Evolutionary conservation across 2,797 vertebrate genomes (phyloP).

Genomic region (Myiotriccus ornatus): DNA sequence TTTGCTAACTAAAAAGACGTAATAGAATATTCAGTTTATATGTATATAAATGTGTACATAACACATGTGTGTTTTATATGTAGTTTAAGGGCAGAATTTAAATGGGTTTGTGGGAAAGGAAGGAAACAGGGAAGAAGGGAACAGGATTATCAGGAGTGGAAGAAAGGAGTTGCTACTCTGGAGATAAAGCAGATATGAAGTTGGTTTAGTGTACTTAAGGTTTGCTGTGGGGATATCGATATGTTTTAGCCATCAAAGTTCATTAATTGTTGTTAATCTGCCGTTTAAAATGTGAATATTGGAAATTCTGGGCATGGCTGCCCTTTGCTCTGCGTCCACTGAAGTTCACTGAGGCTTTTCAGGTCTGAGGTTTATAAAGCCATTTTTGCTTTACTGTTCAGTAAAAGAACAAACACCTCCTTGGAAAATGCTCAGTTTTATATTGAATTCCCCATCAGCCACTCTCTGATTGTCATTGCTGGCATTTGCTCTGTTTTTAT

Average conservation of each 20-base stretch:
- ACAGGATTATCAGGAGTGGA: background rate
- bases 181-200: background rate
- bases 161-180: background rate
- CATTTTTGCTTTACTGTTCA: background rate
- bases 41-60: background rate
- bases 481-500: background rate
- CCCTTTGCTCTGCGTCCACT: background rate
- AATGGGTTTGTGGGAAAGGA: background rate
- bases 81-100: background rate
- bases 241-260: background rate
- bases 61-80: background rate
- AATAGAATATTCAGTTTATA: background rate
- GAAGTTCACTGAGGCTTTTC: accelerated
- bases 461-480: background rate
- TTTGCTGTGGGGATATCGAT: background rate
- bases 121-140: background rate
- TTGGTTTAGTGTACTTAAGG: background rate
- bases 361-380: background rate
- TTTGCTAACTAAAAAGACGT: background rate
- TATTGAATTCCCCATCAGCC: background rate
- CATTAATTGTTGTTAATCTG: background rate
- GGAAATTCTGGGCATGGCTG: accelerated
- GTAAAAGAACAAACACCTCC: background rate
- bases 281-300: background rate
- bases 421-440: background rate